Evolutionary conservation across 2,888 invertebrate genomes (phyloP).

Genomic region (Plutella xylostella): DNA sequence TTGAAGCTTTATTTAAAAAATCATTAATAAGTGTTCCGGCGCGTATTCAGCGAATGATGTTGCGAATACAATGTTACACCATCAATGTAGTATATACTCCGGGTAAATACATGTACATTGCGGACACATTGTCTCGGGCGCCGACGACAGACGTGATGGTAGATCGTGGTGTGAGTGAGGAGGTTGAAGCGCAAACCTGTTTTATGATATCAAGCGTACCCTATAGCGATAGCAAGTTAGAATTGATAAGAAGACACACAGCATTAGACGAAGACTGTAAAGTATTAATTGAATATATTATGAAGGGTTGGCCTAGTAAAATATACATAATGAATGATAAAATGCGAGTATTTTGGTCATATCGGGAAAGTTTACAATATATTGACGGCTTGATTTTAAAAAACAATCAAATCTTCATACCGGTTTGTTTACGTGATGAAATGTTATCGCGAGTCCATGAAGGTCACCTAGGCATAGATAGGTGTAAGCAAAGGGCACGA

Average conservation of each 20-base stretch:
- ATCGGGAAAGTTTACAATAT: background rate
- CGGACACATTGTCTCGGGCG: background rate
- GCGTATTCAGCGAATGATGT: background rate
- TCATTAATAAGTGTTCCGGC: background rate
- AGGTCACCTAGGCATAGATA: conserved; percentile 9
- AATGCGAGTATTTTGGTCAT: background rate
- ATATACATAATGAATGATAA: background rate
- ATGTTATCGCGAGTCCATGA: background rate
- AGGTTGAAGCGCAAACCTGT: conserved; percentile 8
- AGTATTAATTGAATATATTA: background rate
- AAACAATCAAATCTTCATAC: conserved; percentile 1
- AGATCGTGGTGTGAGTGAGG: conserved; percentile 7
- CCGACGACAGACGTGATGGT: conserved; percentile 2
- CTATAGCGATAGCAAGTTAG: background rate
- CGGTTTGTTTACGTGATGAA: background rate
- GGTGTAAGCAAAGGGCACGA: conserved; percentile 16
- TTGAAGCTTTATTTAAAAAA: background rate
- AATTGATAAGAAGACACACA: no score
- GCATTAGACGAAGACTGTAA: no score
- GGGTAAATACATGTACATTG: background rate
- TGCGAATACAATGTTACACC: background rate
- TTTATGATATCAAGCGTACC: background rate
- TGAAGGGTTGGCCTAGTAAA: background rate
- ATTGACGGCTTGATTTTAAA: background rate
- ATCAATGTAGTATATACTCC: background rate